phyloP scores from a whole-genome alignment of 2,888 invertebrate species.

The Heliconius ethilla region DNA sequence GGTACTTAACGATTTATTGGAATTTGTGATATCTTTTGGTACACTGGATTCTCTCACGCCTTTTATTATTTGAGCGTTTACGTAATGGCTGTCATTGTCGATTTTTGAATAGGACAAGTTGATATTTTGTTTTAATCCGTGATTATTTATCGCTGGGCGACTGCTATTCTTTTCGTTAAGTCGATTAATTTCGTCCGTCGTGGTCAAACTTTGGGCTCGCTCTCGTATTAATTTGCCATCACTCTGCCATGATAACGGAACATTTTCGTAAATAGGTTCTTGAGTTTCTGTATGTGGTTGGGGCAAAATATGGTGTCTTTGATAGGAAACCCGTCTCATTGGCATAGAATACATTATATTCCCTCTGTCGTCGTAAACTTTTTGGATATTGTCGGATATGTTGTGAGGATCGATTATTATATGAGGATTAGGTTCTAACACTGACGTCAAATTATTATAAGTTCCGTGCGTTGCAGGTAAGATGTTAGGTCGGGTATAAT shows the following conservation, averaged over 20 bases:
- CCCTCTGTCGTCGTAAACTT: conserved; percentile 83
- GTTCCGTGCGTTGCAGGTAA: conserved; percentile 85
- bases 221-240: conserved; percentile 65
- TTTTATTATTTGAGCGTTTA: conserved; percentile 76
- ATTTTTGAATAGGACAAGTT: conserved; percentile 53
- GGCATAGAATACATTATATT: conserved; percentile 85
- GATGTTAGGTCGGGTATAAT: conserved; percentile 60
- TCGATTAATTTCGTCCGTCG: conserved; percentile 84
- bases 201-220: conserved; percentile 86
- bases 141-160: conserved; percentile 63
- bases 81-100: conserved; percentile 68
- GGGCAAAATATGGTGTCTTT: conserved; percentile 77
- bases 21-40: conserved; percentile 62
- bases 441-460: conserved; percentile 86
- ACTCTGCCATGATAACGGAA: conserved; percentile 86
- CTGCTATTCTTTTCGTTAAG: conserved; percentile 71
- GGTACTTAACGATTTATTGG: conserved; percentile 57
- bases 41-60: conserved; percentile 70
- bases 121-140: conserved; percentile 52
- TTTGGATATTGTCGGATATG: conserved; percentile 83
- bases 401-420: conserved; percentile 83
- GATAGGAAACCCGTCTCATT: conserved; percentile 72
- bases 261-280: conserved; percentile 92
- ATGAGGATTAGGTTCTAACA: conserved; percentile 76
- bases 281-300: conserved; percentile 67